These are phyloP conservation scores for Eupithecia inturbata DNA, from an alignment of 2,888 invertebrate species.

Conservation along the genomic window DNA sequence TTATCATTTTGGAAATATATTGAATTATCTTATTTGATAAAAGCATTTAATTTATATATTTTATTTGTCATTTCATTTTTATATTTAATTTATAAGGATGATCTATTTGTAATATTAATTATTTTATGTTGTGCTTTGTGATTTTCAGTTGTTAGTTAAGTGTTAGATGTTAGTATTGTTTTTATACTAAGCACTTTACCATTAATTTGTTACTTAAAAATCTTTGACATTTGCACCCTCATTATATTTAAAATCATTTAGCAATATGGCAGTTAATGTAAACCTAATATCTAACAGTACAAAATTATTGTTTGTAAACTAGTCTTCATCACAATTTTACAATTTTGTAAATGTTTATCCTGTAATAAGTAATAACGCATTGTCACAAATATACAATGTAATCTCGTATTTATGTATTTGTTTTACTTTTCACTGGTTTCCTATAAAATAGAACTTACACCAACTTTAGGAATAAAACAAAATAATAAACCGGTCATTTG, in stretches of 20 bases:
- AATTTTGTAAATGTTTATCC: constrained; percentile 67
- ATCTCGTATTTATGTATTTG: constrained; percentile 53
- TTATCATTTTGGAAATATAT: constrained; percentile 19
- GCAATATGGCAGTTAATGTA: constrained; percentile 12
- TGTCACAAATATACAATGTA: constrained; percentile 82
- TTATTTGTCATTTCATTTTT: constrained; percentile 30
- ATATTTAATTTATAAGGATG: constrained; percentile 26
- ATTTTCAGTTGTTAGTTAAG: constrained; percentile 39
- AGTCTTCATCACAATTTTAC: constrained; percentile 74
- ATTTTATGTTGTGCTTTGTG: constrained; percentile 45
- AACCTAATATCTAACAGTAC: constrained; percentile 38
- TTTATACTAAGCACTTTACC: constrained; percentile 40
- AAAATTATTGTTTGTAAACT: constrained; percentile 51
- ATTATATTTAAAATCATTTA: constrained; percentile 19
- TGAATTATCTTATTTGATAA: constrained; percentile 10
- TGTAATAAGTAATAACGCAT: constrained; percentile 80
- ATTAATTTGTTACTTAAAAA: constrained; percentile 28
- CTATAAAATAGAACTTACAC: not conserved
- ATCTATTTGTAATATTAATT: constrained; percentile 29
- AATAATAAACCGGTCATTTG: too few relatives aligned
- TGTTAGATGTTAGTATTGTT: constrained; percentile 42
- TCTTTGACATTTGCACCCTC: constrained; percentile 15
- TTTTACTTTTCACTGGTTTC: constrained; percentile 52
- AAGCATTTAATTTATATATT: constrained; percentile 38
- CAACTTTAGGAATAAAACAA: not conserved